phyloP scores from a whole-genome alignment of 1,140 invertebrate species.

The Olivierus martensii region DNA sequence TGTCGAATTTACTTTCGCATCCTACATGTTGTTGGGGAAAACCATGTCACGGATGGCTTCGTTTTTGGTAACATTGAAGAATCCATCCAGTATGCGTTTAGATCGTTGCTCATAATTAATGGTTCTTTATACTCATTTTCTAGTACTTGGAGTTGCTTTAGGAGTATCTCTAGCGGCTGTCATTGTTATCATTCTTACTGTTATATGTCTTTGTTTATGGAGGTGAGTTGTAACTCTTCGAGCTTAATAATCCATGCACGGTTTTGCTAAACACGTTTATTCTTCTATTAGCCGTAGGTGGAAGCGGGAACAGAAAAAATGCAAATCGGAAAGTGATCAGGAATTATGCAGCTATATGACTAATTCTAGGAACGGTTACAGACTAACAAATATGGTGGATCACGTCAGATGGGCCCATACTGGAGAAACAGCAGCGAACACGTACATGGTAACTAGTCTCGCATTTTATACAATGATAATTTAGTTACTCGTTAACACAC shows the following conservation, averaged over 20 bases:
- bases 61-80: too few relatives aligned
- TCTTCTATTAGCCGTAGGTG: conserved; percentile 51
- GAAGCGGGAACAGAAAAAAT: conserved; percentile 65
- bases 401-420: conserved; percentile 9
- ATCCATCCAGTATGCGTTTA: too few relatives aligned
- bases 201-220: conserved; percentile 79
- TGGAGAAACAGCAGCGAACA: neutral
- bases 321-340: too few relatives aligned
- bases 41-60: too few relatives aligned
- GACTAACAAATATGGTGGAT: conserved; percentile 12
- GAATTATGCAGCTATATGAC: conserved; percentile 19
- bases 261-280: neutral
- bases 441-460: conserved; percentile 5
- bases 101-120: too few relatives aligned
- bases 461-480: too few relatives aligned
- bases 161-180: conserved; percentile 74
- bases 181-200: conserved; percentile 69
- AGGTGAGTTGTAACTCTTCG: conserved; percentile 40
- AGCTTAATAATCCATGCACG: neutral
- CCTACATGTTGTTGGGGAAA: too few relatives aligned
- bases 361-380: conserved; percentile 4
- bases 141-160: conserved; percentile 69
- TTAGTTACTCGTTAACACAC: too few relatives aligned
- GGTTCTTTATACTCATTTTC: neutral
- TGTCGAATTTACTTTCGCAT: too few relatives aligned